phyloP scores from a whole-genome alignment of 2,888 invertebrate species.

The Oasisia sp. region DNA sequence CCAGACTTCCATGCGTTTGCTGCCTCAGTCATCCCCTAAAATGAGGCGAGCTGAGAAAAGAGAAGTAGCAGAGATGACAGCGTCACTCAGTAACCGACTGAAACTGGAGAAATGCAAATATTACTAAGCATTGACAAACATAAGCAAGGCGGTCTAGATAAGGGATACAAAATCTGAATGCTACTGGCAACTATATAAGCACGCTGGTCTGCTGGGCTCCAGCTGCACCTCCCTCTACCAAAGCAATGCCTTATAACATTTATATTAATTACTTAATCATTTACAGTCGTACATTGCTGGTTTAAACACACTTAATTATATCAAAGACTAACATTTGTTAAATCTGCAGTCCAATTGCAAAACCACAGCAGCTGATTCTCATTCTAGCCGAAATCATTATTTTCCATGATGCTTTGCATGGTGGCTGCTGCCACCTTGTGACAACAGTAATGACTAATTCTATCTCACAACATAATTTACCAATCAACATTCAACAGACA shows the following conservation, averaged over 20 bases:
- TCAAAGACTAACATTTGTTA: neutral
- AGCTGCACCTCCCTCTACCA: neutral
- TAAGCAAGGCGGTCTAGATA: neutral
- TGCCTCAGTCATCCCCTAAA: no score
- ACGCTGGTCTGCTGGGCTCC: neutral
- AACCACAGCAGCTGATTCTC: neutral
- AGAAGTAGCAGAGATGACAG: neutral
- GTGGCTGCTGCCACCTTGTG: slow-evolving; percentile 2
- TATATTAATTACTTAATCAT: neutral
- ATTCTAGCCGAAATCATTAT: neutral
- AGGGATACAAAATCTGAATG: neutral
- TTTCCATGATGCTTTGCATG: neutral
- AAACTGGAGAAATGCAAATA: neutral
- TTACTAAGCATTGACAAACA: neutral
- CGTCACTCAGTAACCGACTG: neutral
- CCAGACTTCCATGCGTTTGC: no score
- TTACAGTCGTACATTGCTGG: neutral
- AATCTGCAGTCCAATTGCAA: neutral
- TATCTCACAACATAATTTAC: neutral
- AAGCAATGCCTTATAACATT: slow-evolving; percentile 7
- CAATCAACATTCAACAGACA: neutral
- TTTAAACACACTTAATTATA: neutral
- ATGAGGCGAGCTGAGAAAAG: neutral
- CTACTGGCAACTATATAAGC: neutral
- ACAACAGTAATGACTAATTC: neutral